Evolutionary conservation across 2,797 vertebrate genomes (phyloP).

Genomic region (Chrosomus eos): DNA sequence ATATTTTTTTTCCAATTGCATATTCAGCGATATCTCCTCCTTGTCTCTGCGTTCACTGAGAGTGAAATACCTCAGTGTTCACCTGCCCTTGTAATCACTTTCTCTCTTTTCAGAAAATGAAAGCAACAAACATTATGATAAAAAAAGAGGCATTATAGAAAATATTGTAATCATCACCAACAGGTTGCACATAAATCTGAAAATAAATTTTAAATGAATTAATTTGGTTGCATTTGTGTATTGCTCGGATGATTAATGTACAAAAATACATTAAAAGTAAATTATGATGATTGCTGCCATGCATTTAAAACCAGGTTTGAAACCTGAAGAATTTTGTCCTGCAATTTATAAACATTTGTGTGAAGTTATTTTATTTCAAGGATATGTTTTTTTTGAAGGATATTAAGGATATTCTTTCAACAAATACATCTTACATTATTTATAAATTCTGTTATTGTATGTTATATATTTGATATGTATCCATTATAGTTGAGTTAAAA

Average conservation of each 20-base stretch:
- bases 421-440: neutral
- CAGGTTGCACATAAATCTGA: neutral
- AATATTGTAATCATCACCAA: neutral
- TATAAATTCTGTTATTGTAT: neutral
- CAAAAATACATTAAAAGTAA: neutral
- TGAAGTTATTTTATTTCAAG: neutral
- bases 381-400: neutral
- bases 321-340: neutral
- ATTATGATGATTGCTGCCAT: neutral
- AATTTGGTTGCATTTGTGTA: neutral
- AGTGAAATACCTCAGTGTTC: slow-evolving; percentile 58
- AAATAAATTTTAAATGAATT: neutral
- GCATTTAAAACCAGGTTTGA: neutral
- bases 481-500: neutral
- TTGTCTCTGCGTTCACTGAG: neutral
- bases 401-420: neutral
- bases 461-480: neutral
- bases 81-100: slow-evolving; percentile 36
- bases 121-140: slow-evolving; percentile 12
- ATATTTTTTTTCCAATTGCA: neutral
- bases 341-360: neutral
- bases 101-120: neutral
- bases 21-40: slow-evolving; percentile 8
- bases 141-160: slow-evolving; percentile 6
- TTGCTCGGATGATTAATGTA: neutral